Evolutionary conservation across 1,140 invertebrate genomes (phyloP).

Genomic region (Caenorhabditis inopinata): DNA sequence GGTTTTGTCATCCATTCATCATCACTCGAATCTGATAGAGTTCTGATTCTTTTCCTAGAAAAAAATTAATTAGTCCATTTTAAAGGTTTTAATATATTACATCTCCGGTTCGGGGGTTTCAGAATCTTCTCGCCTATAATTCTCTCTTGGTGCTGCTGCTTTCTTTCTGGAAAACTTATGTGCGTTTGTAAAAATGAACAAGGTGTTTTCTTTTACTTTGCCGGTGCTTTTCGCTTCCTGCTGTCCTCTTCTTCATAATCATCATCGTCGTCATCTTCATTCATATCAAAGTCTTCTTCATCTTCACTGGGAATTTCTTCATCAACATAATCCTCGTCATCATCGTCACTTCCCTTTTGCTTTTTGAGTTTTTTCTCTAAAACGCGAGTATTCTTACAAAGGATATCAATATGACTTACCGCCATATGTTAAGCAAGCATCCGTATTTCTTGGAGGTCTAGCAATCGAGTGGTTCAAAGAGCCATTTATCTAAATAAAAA

Average conservation of each 20-base stretch:
- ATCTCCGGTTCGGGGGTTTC: neutral
- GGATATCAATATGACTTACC: neutral
- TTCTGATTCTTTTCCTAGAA: neutral
- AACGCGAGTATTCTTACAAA: neutral
- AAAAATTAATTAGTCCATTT: neutral
- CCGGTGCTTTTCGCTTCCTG: neutral
- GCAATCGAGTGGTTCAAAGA: neutral
- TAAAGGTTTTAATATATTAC: no score
- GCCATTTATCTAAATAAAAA: neutral
- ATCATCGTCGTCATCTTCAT: neutral
- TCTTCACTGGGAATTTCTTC: conserved; percentile 6
- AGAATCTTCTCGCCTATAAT: neutral
- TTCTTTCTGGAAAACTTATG: conserved; percentile 27
- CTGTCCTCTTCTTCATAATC: neutral
- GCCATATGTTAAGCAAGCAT: neutral
- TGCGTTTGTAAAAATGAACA: neutral
- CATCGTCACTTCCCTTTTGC: conserved; percentile 10
- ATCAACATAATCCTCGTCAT: conserved; percentile 9
- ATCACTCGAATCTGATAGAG: neutral
- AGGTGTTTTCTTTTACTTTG: neutral
- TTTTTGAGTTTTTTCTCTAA: neutral
- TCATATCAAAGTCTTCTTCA: conserved; percentile 4
- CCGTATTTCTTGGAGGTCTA: neutral
- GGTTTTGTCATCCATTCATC: conserved; percentile 17
- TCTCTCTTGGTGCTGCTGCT: neutral